These are phyloP conservation scores for Phyto melanocephala DNA, from an alignment of 2,888 invertebrate genomes.

Conservation along the genomic window DNA sequence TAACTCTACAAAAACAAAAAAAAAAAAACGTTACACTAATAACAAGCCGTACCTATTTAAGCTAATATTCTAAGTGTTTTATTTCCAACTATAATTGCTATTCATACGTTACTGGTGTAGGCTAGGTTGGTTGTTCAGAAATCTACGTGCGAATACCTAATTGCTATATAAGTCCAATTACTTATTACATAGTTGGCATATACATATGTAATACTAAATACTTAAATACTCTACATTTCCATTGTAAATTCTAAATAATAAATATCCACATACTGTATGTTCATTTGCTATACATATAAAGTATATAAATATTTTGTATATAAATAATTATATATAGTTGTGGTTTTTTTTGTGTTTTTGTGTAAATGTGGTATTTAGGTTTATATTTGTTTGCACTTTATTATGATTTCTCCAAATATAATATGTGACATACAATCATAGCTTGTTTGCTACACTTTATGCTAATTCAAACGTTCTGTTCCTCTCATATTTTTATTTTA, in stretches of 20 bases:
- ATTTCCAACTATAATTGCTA: no score
- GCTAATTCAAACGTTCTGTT: slow-evolving; percentile 62
- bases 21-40: no score
- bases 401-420: slow-evolving; percentile 43
- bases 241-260: slow-evolving; percentile 32
- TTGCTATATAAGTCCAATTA: slow-evolving; percentile 27
- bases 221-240: slow-evolving; percentile 29
- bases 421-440: slow-evolving; percentile 26
- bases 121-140: neutral
- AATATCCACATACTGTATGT: neutral
- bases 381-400: slow-evolving; percentile 8
- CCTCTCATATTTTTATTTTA: no score
- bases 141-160: slow-evolving; percentile 40
- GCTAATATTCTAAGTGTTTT: no score
- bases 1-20: no score
- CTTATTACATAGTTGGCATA: no score
- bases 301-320: neutral
- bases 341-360: neutral
- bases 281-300: slow-evolving; percentile 4
- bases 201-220: slow-evolving; percentile 29
- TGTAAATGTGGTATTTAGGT: neutral
- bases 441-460: slow-evolving; percentile 42
- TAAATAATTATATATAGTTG: neutral
- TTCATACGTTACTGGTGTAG: slow-evolving; percentile 6
- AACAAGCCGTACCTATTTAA: no score